Percentiles rank a stretch among this genome's conserved stretches.
Conservation (phyloP, 2,888 invertebrate genomes). For the Coenonympha glycerion region DNA sequence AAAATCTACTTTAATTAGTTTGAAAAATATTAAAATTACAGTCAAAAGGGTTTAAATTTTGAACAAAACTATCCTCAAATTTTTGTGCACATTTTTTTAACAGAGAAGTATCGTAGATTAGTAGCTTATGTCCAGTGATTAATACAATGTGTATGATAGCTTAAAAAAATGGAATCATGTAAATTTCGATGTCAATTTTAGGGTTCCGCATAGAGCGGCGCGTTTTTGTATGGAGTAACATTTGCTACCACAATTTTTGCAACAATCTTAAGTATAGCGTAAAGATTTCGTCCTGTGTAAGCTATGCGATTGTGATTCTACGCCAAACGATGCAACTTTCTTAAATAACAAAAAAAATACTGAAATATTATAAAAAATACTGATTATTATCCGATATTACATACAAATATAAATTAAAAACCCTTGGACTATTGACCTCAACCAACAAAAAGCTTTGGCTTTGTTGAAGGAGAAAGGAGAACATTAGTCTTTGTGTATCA, state of each 20-base stretch:
- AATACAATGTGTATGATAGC: conserved; percentile 65
- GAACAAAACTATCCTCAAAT: not conserved
- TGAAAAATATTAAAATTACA: not conserved
- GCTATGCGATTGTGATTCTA: conserved; percentile 2
- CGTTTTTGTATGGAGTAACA: conserved; percentile 52
- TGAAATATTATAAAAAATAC: too few species aligned
- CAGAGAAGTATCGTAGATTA: too few species aligned
- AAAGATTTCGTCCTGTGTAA: not conserved
- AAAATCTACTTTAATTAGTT: not conserved
- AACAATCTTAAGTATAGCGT: conserved; percentile 29
- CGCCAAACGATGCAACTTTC: conserved; percentile 12
- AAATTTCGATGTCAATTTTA: conserved; percentile 75
- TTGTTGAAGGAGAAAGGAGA: too few species aligned
- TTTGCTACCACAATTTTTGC: conserved; percentile 72
- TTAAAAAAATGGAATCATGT: conserved; percentile 64
- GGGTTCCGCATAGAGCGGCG: conserved; percentile 52
- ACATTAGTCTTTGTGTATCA: too few species aligned
- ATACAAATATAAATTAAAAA: too few species aligned
- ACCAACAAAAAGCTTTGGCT: too few species aligned
- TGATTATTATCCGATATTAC: too few species aligned
- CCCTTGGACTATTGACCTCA: too few species aligned
- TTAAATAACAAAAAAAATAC: not conserved
- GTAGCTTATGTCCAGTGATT: not conserved
- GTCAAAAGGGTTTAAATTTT: not conserved
- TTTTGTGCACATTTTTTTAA: too few species aligned